Conservation (phyloP, 2,888 invertebrate genomes). For the Osmoderma eremita region DNA sequence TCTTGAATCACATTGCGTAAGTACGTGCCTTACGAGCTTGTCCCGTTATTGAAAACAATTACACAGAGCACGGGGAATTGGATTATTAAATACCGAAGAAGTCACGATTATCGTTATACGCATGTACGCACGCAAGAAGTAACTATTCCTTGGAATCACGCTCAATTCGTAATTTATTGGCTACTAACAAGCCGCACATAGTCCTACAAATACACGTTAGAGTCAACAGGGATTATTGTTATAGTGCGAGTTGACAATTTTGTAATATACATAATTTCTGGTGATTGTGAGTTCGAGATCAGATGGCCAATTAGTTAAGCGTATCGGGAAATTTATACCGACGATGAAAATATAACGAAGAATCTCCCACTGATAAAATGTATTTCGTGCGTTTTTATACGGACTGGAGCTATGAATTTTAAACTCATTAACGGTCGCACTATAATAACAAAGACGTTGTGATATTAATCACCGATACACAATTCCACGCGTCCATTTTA, state of each 20-base stretch:
- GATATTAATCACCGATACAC: slow-evolving; percentile 37
- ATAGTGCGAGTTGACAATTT: slow-evolving; percentile 22
- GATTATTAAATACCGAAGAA: slow-evolving; percentile 1
- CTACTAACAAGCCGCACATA: slow-evolving; percentile 27
- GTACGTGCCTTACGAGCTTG: background rate
- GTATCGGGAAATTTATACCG: slow-evolving; percentile 35
- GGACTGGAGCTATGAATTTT: slow-evolving; percentile 37
- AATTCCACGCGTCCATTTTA: slow-evolving; percentile 32
- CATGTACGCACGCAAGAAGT: background rate
- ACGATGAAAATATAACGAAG: slow-evolving; percentile 41
- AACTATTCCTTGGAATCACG: slow-evolving; percentile 1
- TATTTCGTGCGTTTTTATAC: slow-evolving; percentile 20
- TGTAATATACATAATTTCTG: slow-evolving; percentile 14
- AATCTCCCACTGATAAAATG: slow-evolving; percentile 36
- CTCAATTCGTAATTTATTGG: slow-evolving; percentile 28
- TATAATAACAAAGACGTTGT: slow-evolving; percentile 35
- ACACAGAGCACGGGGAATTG: background rate
- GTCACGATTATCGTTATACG: background rate
- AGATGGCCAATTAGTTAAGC: slow-evolving; percentile 29
- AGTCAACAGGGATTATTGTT: slow-evolving; percentile 5
- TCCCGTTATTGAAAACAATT: slow-evolving; percentile 32
- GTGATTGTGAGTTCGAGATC: slow-evolving; percentile 9
- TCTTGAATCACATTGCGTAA: slow-evolving; percentile 10
- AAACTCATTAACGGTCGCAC: slow-evolving; percentile 40
- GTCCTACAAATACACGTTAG: slow-evolving; percentile 19